These are phyloP conservation scores for Heliocidaris tuberculata DNA, from an alignment of 35 echinoderm and acorn worm genomes.

Conservation along the genomic window DNA sequence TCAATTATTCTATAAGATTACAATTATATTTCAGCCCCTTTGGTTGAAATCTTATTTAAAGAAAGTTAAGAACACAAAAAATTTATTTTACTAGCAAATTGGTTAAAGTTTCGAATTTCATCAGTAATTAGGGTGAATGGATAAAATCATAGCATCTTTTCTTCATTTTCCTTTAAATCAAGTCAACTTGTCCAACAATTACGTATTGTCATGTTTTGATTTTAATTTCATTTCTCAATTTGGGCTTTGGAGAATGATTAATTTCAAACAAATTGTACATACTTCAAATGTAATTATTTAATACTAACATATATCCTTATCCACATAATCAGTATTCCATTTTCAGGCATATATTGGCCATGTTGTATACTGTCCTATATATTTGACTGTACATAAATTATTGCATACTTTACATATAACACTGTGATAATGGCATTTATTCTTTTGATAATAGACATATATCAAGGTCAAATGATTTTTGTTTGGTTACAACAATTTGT, in stretches of 20 bases:
- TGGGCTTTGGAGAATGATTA: background rate
- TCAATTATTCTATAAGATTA: too few species aligned
- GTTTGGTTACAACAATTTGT: background rate
- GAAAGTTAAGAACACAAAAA: too few species aligned
- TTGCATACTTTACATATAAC: background rate
- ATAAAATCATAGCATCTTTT: background rate
- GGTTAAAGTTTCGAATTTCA: too few species aligned
- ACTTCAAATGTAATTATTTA: conserved; percentile 21
- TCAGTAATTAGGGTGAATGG: background rate
- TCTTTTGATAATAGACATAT: background rate
- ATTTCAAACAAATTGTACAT: background rate
- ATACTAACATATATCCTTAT: background rate
- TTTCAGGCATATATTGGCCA: background rate
- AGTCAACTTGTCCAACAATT: background rate
- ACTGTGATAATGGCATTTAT: background rate
- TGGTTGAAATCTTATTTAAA: too few species aligned
- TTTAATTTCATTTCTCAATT: background rate
- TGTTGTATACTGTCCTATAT: conserved; percentile 14
- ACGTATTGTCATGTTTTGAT: background rate
- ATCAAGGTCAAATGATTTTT: background rate
- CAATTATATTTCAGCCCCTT: too few species aligned
- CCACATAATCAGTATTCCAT: conserved; percentile 31
- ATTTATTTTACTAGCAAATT: too few species aligned
- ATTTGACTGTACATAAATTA: conserved; percentile 10
- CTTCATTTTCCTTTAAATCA: background rate